Evolutionary conservation across 2,113 vertebrate species (phyloP).

Genomic region (Climacteris rufus): DNA sequence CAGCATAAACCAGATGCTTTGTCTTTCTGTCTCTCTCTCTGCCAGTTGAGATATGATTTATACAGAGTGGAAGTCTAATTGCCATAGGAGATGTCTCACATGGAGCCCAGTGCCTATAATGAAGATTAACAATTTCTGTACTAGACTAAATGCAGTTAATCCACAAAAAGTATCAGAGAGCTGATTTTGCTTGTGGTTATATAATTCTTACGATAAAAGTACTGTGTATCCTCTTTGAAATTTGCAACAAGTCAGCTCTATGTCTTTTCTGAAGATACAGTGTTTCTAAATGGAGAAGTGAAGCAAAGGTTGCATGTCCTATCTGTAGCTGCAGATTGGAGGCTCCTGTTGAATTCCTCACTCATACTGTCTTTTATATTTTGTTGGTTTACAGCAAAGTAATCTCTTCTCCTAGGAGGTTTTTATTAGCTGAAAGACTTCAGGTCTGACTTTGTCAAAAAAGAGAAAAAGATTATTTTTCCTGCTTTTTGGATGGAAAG

Average conservation of each 20-base stretch:
- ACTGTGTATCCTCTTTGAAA: background rate
- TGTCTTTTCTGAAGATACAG: background rate
- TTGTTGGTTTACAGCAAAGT: background rate
- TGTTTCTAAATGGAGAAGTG: background rate
- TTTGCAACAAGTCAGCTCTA: background rate
- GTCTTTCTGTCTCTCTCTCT: background rate
- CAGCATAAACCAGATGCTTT: background rate
- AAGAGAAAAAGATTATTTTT: background rate
- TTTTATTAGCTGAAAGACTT: background rate
- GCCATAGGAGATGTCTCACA: background rate
- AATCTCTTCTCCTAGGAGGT: background rate
- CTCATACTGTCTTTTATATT: background rate
- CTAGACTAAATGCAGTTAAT: background rate
- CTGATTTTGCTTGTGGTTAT: background rate
- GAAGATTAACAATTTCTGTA: background rate
- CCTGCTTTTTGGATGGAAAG: background rate
- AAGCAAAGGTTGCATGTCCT: background rate
- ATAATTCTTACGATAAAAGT: background rate
- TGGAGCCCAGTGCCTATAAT: background rate
- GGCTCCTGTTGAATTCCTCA: background rate
- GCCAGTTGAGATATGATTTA: background rate
- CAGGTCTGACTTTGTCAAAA: background rate
- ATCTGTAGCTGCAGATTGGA: background rate
- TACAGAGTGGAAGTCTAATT: background rate
- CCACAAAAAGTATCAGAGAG: fast-evolving